A percentile compares a stretch with the other conserved stretches of the same genome.
These are phyloP conservation scores for Aplodontia rufa DNA, from an alignment of 2,113 vertebrate species.

Conservation along the genomic window DNA sequence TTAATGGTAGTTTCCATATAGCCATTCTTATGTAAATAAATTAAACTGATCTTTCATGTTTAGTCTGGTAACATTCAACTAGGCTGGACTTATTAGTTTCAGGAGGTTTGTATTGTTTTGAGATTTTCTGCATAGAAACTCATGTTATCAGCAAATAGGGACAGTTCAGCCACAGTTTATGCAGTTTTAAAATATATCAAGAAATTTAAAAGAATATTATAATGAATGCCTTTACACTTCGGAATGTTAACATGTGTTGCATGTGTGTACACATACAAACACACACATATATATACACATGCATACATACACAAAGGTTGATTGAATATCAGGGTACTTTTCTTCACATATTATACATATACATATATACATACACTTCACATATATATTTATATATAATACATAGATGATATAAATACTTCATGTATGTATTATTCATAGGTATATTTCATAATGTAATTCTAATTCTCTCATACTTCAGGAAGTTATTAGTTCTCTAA, in stretches of 20 bases:
- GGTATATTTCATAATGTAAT: background rate
- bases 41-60: background rate
- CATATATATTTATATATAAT: background rate
- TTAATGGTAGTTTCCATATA: background rate
- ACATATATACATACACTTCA: background rate
- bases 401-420: background rate
- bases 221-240: background rate
- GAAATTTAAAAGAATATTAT: background rate
- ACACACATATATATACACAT: background rate
- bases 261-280: background rate
- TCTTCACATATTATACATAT: background rate
- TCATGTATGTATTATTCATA: background rate
- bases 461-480: background rate
- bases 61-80: background rate
- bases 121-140: conserved; percentile 6
- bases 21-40: background rate
- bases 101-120: background rate
- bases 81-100: background rate
- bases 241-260: background rate
- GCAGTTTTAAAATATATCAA: background rate
- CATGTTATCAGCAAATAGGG: background rate
- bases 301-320: background rate
- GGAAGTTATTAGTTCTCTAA: background rate
- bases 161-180: background rate
- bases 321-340: background rate